These are phyloP conservation scores for Ctenopoma multispine DNA, from an alignment of 2,797 vertebrate species.

Conservation along the genomic window DNA sequence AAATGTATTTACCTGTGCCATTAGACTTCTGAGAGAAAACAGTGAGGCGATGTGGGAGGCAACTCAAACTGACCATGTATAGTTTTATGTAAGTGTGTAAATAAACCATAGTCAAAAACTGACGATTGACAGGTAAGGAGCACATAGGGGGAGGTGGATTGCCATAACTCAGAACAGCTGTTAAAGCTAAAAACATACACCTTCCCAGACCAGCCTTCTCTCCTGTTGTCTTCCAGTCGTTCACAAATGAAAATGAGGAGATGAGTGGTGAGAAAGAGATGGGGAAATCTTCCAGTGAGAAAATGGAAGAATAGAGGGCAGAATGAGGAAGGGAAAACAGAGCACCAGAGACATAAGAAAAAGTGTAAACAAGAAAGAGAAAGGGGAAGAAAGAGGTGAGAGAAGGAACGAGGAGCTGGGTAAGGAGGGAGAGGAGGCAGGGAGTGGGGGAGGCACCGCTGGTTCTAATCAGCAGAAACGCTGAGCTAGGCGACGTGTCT, in stretches of 20 bases:
- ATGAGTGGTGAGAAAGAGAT: conserved; percentile 4
- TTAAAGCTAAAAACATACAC: conserved; percentile 42
- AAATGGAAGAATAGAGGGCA: conserved; percentile 1
- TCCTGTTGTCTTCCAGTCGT: conserved; percentile 42
- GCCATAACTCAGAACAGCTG: conserved; percentile 76
- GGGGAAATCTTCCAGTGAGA: conserved; percentile 1
- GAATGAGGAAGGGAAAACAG: not conserved
- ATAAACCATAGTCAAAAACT: conserved; percentile 63
- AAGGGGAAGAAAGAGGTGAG: conserved; percentile 15
- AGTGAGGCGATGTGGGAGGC: conserved; percentile 51
- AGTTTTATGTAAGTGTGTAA: conserved; percentile 60
- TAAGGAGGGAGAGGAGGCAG: conserved; percentile 4
- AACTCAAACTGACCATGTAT: conserved; percentile 45
- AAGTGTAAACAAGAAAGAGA: not conserved
- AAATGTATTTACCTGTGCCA: conserved; percentile 30
- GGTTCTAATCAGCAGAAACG: conserved; percentile 82
- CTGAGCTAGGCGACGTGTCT: conserved; percentile 78
- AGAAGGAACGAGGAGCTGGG: conserved; percentile 45
- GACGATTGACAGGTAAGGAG: conserved; percentile 48
- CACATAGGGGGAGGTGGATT: conserved; percentile 33
- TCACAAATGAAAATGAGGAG: conserved; percentile 36
- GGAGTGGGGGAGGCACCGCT: conserved; percentile 55
- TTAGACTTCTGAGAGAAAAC: conserved; percentile 57
- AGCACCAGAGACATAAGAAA: not conserved
- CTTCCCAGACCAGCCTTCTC: conserved; percentile 7